Conservation (phyloP, 1,140 invertebrate genomes). For the Pseudachorutes palmiensis region DNA sequence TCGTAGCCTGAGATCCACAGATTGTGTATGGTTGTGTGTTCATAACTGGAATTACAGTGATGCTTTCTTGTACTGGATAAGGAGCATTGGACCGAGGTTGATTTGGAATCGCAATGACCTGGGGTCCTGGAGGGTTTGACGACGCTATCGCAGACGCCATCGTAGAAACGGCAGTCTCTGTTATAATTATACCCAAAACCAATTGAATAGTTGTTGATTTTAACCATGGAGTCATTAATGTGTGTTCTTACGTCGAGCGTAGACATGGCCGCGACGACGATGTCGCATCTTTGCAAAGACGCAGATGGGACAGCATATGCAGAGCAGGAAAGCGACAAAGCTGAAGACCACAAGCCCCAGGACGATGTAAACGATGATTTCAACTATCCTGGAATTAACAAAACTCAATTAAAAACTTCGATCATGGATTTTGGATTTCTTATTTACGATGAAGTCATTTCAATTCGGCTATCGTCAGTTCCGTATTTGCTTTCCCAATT, state of each 20-base stretch:
- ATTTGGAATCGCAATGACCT: background rate
- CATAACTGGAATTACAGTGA: background rate
- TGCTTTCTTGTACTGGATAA: slow-evolving; percentile 3
- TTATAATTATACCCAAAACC: background rate
- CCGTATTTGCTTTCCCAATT: slow-evolving; percentile 1
- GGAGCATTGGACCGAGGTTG: background rate
- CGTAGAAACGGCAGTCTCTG: background rate
- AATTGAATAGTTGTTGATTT: background rate
- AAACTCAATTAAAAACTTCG: background rate
- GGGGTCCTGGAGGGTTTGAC: background rate
- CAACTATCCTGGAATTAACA: background rate
- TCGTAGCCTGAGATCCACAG: background rate
- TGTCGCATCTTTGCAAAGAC: background rate
- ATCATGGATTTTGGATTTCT: background rate
- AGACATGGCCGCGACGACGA: background rate
- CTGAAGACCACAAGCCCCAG: background rate
- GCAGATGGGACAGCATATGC: slow-evolving; percentile 2
- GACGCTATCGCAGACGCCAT: background rate
- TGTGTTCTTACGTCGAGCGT: background rate
- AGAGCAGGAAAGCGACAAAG: background rate
- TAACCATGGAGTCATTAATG: background rate
- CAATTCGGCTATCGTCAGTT: background rate
- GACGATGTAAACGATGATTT: background rate
- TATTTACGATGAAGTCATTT: background rate
- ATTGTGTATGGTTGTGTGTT: background rate